Evolutionary conservation across 2,888 invertebrate species (phyloP).

Genomic region (Tenthredo scrophulariae): DNA sequence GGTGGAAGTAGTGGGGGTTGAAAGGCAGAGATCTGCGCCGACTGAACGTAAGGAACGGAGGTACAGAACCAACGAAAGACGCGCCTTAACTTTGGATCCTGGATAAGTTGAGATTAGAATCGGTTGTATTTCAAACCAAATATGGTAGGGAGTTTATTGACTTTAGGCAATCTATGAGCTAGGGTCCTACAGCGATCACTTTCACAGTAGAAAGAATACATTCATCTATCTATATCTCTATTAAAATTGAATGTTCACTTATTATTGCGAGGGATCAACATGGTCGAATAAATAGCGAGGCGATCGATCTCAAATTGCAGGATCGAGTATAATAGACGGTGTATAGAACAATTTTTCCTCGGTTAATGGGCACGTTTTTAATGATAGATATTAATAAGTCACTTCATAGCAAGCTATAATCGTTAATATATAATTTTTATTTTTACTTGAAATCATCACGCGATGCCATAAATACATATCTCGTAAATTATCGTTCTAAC

Average conservation of each 20-base stretch:
- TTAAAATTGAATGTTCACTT: not conserved
- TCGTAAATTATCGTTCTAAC: not conserved
- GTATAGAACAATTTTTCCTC: not conserved
- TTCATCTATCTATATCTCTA: not conserved
- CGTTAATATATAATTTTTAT: not conserved
- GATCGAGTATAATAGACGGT: not conserved
- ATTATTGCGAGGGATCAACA: not conserved
- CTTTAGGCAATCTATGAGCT: slow-evolving; percentile 27
- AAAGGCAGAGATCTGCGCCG: slow-evolving; percentile 61
- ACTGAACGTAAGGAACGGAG: slow-evolving; percentile 63
- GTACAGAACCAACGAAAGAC: slow-evolving; percentile 65
- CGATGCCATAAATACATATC: slow-evolving; percentile 11
- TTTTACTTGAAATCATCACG: not conserved
- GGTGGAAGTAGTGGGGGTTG: slow-evolving; percentile 57
- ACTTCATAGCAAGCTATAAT: slow-evolving; percentile 8
- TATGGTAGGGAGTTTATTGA: slow-evolving; percentile 39
- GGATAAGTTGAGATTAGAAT: slow-evolving; percentile 54
- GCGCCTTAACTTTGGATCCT: slow-evolving; percentile 69
- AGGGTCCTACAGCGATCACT: slow-evolving; percentile 13
- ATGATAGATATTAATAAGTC: slow-evolving; percentile 2
- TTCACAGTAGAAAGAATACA: not conserved
- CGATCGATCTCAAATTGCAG: not conserved
- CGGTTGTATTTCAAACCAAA: slow-evolving; percentile 52
- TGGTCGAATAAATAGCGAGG: not conserved
- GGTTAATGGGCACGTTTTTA: not conserved